phyloP scores from a whole-genome alignment of 92 coral and sea anemone genomes.

The Diadumene lineata region DNA sequence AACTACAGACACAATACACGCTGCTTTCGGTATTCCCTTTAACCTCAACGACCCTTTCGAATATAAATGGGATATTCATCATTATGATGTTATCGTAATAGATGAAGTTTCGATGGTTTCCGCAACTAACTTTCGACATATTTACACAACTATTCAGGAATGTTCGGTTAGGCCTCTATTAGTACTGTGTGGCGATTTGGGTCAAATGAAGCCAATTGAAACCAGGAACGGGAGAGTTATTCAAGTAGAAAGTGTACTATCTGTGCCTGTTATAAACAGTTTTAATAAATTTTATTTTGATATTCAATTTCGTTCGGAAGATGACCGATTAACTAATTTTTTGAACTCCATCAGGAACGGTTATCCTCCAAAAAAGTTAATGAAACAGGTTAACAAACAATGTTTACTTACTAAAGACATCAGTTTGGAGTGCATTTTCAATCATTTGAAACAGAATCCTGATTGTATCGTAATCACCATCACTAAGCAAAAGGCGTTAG shows the following conservation, averaged over 20 bases:
- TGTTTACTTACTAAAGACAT: neutral
- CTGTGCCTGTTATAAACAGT: neutral
- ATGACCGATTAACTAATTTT: too few species aligned
- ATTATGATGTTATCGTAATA: constrained; percentile 22
- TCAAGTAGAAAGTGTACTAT: constrained; percentile 8
- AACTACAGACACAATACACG: neutral
- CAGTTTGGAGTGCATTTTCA: neutral
- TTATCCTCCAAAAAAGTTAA: neutral
- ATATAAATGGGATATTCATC: neutral
- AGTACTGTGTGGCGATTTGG: constrained; percentile 4
- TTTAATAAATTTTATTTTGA: neutral
- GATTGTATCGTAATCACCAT: constrained; percentile 13
- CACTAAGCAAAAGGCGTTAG: neutral
- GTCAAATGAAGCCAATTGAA: constrained; percentile 20
- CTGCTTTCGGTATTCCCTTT: constrained; percentile 18
- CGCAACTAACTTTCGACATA: constrained; percentile 6
- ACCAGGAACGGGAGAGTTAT: neutral
- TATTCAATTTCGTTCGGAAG: neutral
- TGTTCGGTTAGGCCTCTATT: constrained; percentile 5
- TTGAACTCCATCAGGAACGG: neutral
- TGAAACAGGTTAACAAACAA: neutral
- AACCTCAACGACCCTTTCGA: neutral
- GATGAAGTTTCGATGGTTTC: constrained; percentile 52
- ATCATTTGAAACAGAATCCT: neutral
- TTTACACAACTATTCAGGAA: neutral